These are phyloP conservation scores for Anhinga anhinga DNA, from an alignment of 2,113 vertebrate genomes.

Conservation along the genomic window DNA sequence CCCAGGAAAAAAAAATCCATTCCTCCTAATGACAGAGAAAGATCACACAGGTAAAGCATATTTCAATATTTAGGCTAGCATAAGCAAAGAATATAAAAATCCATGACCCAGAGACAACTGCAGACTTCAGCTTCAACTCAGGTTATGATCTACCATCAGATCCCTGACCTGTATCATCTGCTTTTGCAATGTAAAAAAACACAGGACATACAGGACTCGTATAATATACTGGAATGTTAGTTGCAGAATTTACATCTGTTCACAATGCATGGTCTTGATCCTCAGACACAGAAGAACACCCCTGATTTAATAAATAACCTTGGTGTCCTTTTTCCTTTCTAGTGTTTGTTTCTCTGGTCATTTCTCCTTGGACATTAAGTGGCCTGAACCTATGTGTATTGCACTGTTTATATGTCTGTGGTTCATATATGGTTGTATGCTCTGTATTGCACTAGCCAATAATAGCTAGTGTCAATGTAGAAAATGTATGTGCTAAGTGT, in stretches of 20 bases:
- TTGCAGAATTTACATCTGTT: neutral
- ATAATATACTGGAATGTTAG: neutral
- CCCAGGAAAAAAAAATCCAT: neutral
- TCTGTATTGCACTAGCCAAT: neutral
- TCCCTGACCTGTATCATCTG: neutral
- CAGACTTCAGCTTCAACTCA: neutral
- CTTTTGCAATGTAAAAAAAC: neutral
- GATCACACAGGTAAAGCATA: neutral
- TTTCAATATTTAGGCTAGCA: neutral
- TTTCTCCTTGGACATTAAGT: neutral
- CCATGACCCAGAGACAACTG: neutral
- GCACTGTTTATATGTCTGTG: neutral
- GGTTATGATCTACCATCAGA: neutral
- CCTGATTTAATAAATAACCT: neutral
- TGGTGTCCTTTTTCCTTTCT: neutral
- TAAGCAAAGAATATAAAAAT: slow-evolving; percentile 12
- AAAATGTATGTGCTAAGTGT: neutral
- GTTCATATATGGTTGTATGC: neutral
- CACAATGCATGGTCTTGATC: neutral
- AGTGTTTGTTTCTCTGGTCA: neutral
- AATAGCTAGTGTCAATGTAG: neutral
- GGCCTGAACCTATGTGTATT: neutral
- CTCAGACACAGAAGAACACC: neutral
- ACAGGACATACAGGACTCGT: neutral
- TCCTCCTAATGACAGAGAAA: neutral